Evolutionary conservation across 2,797 vertebrate species (phyloP).

Genomic region (Hoplostethus mediterraneus): DNA sequence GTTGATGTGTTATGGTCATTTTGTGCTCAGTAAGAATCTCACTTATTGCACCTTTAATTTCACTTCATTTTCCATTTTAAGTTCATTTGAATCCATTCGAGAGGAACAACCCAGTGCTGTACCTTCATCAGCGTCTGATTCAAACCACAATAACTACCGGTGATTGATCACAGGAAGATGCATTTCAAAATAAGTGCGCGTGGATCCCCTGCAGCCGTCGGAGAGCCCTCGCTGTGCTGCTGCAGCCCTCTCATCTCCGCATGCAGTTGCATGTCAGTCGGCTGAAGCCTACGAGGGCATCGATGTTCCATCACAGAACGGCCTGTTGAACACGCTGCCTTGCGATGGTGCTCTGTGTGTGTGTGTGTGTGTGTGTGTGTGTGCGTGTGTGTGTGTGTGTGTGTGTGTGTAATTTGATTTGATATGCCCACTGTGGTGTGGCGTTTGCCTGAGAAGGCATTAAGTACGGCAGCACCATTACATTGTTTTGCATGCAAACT

Average conservation of each 20-base stretch:
- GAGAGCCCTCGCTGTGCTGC: neutral
- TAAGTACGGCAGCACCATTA: neutral
- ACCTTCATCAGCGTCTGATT: too few relatives aligned
- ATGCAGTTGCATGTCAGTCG: neutral
- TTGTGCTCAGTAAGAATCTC: too few relatives aligned
- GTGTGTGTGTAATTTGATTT: neutral
- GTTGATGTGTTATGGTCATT: too few relatives aligned
- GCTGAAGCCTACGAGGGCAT: slow-evolving; percentile 1
- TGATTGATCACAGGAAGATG: neutral
- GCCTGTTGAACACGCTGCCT: neutral
- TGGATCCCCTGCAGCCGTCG: neutral
- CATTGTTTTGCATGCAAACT: neutral
- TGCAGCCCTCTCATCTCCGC: neutral
- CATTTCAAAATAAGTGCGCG: neutral
- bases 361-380: neutral
- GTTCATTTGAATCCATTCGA: too few relatives aligned
- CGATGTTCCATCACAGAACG: neutral
- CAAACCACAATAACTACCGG: too few relatives aligned
- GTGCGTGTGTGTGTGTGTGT: neutral
- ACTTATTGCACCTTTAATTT: too few relatives aligned
- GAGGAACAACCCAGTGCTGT: too few relatives aligned
- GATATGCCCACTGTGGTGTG: neutral
- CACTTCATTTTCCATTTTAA: too few relatives aligned
- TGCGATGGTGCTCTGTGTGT: neutral
- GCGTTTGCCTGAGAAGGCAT: slow-evolving; percentile 6